A percentile compares a stretch with the other conserved stretches of the same genome.
Conservation (phyloP, 2,888 invertebrate species). For the Strigamia maritima region DNA sequence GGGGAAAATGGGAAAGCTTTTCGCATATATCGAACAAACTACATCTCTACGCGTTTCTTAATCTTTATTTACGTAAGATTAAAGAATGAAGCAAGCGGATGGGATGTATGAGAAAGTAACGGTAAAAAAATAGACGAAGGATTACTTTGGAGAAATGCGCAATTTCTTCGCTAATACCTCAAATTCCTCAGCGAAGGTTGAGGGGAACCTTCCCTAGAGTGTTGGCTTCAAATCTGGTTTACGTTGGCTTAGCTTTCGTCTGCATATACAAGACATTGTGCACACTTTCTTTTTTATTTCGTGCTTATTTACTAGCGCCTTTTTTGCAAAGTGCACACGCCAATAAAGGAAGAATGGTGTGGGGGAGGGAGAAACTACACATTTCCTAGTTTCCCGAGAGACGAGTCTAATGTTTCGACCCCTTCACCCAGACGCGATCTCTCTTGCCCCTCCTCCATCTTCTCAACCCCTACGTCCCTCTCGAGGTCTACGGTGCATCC, state of each 20-base stretch:
- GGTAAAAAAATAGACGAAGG: constrained; percentile 15
- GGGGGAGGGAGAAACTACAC: neutral
- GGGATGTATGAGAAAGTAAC: constrained; percentile 15
- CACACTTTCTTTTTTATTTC: constrained; percentile 5
- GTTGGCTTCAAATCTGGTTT: constrained; percentile 15
- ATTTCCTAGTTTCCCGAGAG: constrained; percentile 10
- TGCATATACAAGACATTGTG: neutral
- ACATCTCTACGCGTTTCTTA: constrained; percentile 4
- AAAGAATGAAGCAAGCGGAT: constrained; percentile 3
- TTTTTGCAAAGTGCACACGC: constrained; percentile 10
- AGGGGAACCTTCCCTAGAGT: constrained; percentile 15
- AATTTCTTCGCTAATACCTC: constrained; percentile 9
- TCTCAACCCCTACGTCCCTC: neutral
- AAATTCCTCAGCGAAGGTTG: constrained; percentile 9
- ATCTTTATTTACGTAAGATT: constrained; percentile 15
- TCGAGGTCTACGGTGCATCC: neutral
- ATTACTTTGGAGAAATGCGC: constrained; percentile 15
- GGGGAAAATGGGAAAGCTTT: neutral
- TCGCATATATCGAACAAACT: constrained; percentile 9
- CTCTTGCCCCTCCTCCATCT: constrained; percentile 2
- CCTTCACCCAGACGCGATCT: constrained; percentile 15
- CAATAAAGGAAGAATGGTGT: constrained; percentile 5
- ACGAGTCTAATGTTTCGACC: constrained; percentile 5
- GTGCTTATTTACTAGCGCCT: constrained; percentile 7
- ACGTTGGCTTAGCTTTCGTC: constrained; percentile 15